Evolutionary conservation across 2,888 invertebrate genomes (phyloP), one percentile per base, ranked within the genome.

Genomic region (Drosophila leonis): DNA sequence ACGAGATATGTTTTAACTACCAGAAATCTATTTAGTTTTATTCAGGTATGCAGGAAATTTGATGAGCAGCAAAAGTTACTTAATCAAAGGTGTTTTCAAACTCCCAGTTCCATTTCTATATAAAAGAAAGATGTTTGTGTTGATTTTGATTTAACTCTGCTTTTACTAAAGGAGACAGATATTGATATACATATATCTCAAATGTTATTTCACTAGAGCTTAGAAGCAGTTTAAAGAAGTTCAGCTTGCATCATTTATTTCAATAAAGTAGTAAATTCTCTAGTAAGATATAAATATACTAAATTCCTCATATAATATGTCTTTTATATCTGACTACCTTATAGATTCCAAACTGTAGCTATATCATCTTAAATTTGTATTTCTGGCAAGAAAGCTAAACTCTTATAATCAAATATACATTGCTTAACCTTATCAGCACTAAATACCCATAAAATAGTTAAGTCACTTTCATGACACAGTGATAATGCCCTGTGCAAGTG

Each of bases 401-500:
- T 18, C 9, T n/a, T 9, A 18, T 41, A 18, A 9, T 41, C 3
- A 18, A n/a, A 18, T 18, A n/a, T 3, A 2, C 4, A 20, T 8
- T 33, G 4, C 2, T 51, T 13, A 13, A 4, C 18, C 7, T 18
- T 13, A 51, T 24, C 35, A 29, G 27, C 31, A n/a, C 31, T 31
- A 48, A 29, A 29, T 48, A n/a, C 10, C 4, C 13, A 18, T 13
- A 7, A 13, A 10, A 20, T 15, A 20, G 12, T 12, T 0, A 61
- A 27, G 35, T n/a, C 10, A 15, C 35, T 18, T 29, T 27, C 12
- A 46, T 18, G 7, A 8, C 24, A 15, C 20, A 39, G 54, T 46
- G 31, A 5, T 18, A 46, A 55, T 46, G 31, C 67, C 65, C 67
- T 33, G 24, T 12, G 31, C 24, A 44, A 65, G 54, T 37, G 44